Evolutionary conservation across 2,113 vertebrate species (phyloP), one percentile per base, ranked within the genome.

Genomic region (Piaya cayana): DNA sequence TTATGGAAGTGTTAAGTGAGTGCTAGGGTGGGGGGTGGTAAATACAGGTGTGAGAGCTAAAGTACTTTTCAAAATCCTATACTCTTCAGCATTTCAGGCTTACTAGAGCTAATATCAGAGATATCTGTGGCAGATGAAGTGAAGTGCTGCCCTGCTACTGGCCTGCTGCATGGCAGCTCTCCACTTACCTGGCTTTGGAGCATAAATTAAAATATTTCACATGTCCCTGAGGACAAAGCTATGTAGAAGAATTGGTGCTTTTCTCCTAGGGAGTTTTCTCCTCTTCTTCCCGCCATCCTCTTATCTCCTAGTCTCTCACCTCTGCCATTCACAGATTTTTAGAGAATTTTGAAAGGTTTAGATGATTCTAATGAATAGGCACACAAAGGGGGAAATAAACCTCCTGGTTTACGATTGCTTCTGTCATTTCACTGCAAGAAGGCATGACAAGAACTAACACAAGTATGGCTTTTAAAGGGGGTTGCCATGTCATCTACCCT

Each of bases 301-400:
- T 56, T 50, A 56, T 42, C 62, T 79, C 71, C 52, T 17, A 79
- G 23, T 12, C 56, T 80, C 62, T 88, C n/a, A 8, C 26, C 34
- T 55, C 76, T 86, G 50, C 59, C 71, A 63, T 90, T 93, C 81
- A 68, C 29, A 60, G 53, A 30, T 60, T 86, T 91, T 90, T 86
- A 81, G n/a, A 93, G 47, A 52, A 56, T 82, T 86, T 89, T 93
- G 75, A 68, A 90, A 94, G 68, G 72, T 30, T 95, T 88, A 79
- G 68, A 32, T 88, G 82, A 39, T 88, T 92, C 93, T 86, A 93
- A 70, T 92, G 91, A 90, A 92, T 78, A 86, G 67, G 17, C 49
- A 56, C 34, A 88, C 15, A 36, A 86, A 88, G 43, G 8, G 20
- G 34, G 18, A 82, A 91, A 85, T 87, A 87, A 90, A 90, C 34